Percentiles rank a stretch among this genome's conserved stretches.
Conservation (phyloP, 2,888 invertebrate genomes). For the Ochlodes sylvanus region DNA sequence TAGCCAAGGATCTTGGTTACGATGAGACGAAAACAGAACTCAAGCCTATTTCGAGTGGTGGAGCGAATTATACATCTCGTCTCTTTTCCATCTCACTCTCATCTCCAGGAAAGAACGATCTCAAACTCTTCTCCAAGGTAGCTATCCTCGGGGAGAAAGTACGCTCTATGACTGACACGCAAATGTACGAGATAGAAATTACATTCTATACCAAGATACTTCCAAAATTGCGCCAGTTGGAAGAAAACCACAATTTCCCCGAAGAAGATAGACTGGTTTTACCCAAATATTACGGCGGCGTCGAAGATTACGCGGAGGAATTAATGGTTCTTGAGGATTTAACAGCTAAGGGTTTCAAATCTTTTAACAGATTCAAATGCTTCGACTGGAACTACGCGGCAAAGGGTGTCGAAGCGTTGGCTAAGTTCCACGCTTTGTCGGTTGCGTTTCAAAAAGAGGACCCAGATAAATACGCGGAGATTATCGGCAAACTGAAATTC, state of each 20-base stretch:
- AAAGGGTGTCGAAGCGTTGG: slow-evolving; percentile 49
- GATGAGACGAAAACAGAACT: neutral
- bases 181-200: slow-evolving; percentile 43
- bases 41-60: slow-evolving; percentile 48
- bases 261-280: slow-evolving; percentile 46
- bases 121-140: slow-evolving; percentile 14
- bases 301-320: slow-evolving; percentile 41
- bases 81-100: slow-evolving; percentile 48
- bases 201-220: slow-evolving; percentile 45
- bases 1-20: neutral
- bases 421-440: slow-evolving; percentile 59
- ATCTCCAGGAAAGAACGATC: slow-evolving; percentile 37
- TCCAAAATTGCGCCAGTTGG: slow-evolving; percentile 44
- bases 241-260: slow-evolving; percentile 43
- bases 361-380: slow-evolving; percentile 46
- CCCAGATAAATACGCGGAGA: slow-evolving; percentile 49
- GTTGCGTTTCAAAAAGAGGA: slow-evolving; percentile 53
- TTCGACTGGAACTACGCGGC: slow-evolving; percentile 53
- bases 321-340: slow-evolving; percentile 50
- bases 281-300: slow-evolving; percentile 46
- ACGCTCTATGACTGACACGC: slow-evolving; percentile 28
- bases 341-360: slow-evolving; percentile 45
- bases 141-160: slow-evolving; percentile 45
- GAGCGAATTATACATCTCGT: slow-evolving; percentile 56
- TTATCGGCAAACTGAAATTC: slow-evolving; percentile 13